Evolutionary conservation across 1,140 invertebrate genomes (phyloP).

Genomic region (Meloidogyne floridensis): DNA sequence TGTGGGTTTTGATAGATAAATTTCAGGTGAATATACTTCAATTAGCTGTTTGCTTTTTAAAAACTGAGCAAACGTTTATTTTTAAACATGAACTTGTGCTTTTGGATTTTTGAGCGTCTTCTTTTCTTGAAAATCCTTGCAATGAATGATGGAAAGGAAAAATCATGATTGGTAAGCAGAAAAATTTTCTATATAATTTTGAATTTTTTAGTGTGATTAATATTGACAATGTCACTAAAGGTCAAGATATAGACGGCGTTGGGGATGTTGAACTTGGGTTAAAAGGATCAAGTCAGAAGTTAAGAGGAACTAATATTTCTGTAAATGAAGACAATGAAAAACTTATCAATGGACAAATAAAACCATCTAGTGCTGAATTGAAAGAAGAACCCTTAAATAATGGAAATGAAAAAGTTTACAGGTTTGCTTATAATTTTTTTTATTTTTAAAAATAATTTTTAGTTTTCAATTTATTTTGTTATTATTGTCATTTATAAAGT

Average conservation of each 20-base stretch:
- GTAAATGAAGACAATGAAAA: background rate
- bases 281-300: background rate
- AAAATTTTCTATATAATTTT: background rate
- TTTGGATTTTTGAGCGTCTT: background rate
- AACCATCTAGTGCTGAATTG: too few species aligned
- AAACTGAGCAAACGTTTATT: background rate
- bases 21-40: too few species aligned
- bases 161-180: background rate
- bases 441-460: background rate
- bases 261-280: background rate
- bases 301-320: background rate
- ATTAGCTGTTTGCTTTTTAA: too few species aligned
- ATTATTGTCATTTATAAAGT: background rate
- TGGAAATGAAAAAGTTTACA: too few species aligned
- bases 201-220: background rate
- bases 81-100: background rate
- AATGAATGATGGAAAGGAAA: background rate
- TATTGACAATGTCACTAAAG: background rate
- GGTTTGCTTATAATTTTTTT: background rate
- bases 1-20: too few species aligned
- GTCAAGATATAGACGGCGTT: background rate
- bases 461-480: background rate
- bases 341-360: background rate
- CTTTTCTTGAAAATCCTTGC: background rate
- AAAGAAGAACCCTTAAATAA: too few species aligned